Percentiles rank a stretch among this genome's conserved stretches.
These are phyloP conservation scores for Heliconius eleuchia DNA, from an alignment of 1,140 invertebrate species.

Conservation along the genomic window DNA sequence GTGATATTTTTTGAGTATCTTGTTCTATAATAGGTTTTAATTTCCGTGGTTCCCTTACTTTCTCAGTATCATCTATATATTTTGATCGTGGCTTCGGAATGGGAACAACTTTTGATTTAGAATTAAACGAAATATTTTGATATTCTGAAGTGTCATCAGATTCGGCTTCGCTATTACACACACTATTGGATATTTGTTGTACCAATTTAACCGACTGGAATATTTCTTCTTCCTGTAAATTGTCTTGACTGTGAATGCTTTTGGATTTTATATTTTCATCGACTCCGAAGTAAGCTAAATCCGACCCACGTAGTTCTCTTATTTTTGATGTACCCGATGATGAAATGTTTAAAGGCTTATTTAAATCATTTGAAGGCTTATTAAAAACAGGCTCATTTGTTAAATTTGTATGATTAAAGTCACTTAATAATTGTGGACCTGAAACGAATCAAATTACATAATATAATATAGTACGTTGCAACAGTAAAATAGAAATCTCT, in stretches of 20 bases:
- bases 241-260: constrained; percentile 44
- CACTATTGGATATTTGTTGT: constrained; percentile 66
- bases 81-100: constrained; percentile 66
- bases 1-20: constrained; percentile 39
- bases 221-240: constrained; percentile 55
- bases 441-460: constrained; percentile 31
- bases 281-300: constrained; percentile 72
- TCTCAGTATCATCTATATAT: constrained; percentile 50
- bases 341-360: constrained; percentile 37
- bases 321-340: constrained; percentile 51
- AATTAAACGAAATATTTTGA: constrained; percentile 64
- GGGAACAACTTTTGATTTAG: constrained; percentile 49
- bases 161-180: constrained; percentile 70
- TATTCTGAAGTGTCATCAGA: constrained; percentile 69
- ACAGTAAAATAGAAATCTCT: background rate
- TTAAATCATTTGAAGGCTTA: constrained; percentile 17
- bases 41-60: constrained; percentile 39
- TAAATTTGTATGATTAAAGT: background rate
- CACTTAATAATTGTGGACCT: constrained; percentile 45
- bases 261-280: constrained; percentile 44
- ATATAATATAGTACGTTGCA: constrained; percentile 9
- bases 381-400: constrained; percentile 14
- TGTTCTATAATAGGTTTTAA: constrained; percentile 63
- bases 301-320: constrained; percentile 65
- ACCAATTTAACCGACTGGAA: constrained; percentile 68